Conservation (phyloP, 2,113 vertebrate genomes). For the Cyanoderma ruficeps region DNA sequence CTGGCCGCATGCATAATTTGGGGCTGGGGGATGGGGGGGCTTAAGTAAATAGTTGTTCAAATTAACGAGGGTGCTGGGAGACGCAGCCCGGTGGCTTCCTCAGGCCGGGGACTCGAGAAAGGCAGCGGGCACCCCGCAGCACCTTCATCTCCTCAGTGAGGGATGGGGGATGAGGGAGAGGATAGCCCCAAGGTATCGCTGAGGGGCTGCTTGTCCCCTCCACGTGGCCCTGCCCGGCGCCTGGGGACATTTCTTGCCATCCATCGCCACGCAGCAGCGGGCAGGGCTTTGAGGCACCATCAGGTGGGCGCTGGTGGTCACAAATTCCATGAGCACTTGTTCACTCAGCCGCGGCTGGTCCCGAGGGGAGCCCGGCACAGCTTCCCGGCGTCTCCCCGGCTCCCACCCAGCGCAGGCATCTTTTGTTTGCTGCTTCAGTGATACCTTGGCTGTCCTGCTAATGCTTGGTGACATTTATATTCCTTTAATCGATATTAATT, state of each 20-base stretch:
- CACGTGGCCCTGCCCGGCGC: rapidly evolving
- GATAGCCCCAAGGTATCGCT: rapidly evolving
- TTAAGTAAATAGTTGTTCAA: slow-evolving; percentile 38
- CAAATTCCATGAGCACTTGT: neutral
- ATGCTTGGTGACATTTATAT: neutral
- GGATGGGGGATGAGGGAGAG: neutral
- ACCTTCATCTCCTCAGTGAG: rapidly evolving
- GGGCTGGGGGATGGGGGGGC: neutral
- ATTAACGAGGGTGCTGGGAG: neutral
- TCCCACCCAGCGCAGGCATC: neutral
- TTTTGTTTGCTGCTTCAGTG: neutral
- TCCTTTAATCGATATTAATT: slow-evolving; percentile 45
- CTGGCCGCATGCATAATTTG: slow-evolving; percentile 78
- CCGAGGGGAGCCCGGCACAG: rapidly evolving
- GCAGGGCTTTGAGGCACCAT: neutral
- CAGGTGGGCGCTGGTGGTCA: neutral
- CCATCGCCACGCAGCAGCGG: neutral
- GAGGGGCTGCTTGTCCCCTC: neutral
- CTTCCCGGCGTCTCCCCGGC: neutral
- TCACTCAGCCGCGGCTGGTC: rapidly evolving
- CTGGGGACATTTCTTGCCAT: too few relatives aligned
- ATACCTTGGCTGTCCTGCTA: neutral
- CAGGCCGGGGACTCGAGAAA: neutral
- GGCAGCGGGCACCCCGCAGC: neutral
- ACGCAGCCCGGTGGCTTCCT: neutral